A percentile compares a stretch with the other conserved stretches of the same genome.
Conservation (phyloP, 2,113 vertebrate genomes). For the Zingel zingel region DNA sequence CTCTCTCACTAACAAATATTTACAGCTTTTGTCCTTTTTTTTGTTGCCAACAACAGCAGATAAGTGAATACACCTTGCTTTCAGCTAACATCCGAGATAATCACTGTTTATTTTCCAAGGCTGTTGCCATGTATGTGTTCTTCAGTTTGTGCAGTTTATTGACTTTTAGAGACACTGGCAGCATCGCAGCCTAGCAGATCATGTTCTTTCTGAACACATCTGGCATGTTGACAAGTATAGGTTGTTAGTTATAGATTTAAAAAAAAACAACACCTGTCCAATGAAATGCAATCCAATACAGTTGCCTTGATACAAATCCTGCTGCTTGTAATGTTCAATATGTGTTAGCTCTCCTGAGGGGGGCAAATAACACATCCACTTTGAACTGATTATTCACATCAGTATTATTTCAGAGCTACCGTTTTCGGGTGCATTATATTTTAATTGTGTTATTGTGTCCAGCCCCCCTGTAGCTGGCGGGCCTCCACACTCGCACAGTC, state of each 20-base stretch:
- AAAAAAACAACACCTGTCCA: constrained; percentile 7
- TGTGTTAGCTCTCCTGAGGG: not conserved
- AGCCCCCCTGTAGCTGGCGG: constrained; percentile 54
- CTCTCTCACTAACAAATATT: constrained; percentile 28
- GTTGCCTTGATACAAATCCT: not conserved
- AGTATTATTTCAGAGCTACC: not conserved
- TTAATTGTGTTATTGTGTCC: constrained; percentile 62
- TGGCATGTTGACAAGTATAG: constrained; percentile 27
- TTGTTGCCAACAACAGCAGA: constrained; percentile 7
- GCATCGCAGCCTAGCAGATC: not conserved
- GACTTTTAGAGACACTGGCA: constrained; percentile 26
- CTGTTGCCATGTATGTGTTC: constrained; percentile 18
- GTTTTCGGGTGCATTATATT: constrained; percentile 19
- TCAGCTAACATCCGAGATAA: constrained; percentile 40
- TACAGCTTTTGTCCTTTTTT: constrained; percentile 9
- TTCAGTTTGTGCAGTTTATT: constrained; percentile 51
- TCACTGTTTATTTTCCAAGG: constrained; percentile 35
- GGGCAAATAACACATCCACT: not conserved
- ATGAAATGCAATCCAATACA: not conserved
- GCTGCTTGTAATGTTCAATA: not conserved
- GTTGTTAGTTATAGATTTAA: not conserved
- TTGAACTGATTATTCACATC: not conserved
- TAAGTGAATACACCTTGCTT: not conserved
- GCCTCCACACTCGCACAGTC: constrained; percentile 74
- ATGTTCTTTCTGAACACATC: constrained; percentile 19